Evolutionary conservation across 2,797 vertebrate species (phyloP).

Genomic region (Enteromius thamalakanensis): DNA sequence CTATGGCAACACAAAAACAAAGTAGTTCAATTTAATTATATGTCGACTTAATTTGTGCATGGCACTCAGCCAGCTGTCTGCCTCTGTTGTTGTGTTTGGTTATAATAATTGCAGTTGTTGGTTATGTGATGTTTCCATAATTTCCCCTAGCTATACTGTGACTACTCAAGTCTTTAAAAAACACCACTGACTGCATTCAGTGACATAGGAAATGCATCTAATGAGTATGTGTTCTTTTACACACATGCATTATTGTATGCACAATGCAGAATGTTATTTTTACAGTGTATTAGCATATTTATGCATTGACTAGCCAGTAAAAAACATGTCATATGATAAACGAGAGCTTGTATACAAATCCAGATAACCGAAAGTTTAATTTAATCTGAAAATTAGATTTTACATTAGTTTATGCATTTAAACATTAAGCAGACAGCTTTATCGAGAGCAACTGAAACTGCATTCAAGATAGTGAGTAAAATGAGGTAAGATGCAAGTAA

Average conservation of each 20-base stretch:
- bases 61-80: conserved; percentile 6
- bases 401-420: neutral
- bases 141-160: neutral
- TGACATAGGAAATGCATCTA: neutral
- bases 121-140: neutral
- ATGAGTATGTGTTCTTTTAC: neutral
- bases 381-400: neutral
- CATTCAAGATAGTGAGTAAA: neutral
- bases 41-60: conserved; percentile 30
- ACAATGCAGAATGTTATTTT: neutral
- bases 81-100: conserved; percentile 21
- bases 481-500: neutral
- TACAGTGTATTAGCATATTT: neutral
- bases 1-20: conserved; percentile 27
- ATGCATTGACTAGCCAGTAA: neutral
- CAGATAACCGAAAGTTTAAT: neutral
- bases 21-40: conserved; percentile 26
- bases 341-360: conserved; percentile 3
- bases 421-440: neutral
- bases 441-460: neutral
- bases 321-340: neutral
- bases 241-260: neutral
- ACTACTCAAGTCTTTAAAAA: neutral
- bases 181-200: neutral
- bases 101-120: conserved; percentile 15